phyloP scores from a whole-genome alignment of 2,888 invertebrate species.

The Sphecodes monilicornis region DNA sequence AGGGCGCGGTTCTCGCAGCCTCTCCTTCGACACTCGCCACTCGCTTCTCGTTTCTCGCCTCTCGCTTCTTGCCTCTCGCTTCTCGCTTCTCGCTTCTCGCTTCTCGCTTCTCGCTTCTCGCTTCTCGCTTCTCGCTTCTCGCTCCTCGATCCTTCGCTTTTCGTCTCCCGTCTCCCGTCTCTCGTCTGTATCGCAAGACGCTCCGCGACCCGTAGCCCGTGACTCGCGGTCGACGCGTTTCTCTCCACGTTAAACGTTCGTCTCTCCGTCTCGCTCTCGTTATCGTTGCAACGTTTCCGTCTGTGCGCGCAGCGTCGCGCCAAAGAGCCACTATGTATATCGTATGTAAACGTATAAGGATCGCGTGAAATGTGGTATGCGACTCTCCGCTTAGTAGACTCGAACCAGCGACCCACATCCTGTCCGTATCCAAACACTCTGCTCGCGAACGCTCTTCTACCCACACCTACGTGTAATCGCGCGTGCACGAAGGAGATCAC shows the following conservation, averaged over 20 bases:
- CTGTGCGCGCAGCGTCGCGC: slow-evolving; percentile 58
- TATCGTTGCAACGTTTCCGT: slow-evolving; percentile 30
- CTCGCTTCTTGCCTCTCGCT: slow-evolving; percentile 37
- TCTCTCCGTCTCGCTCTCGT: slow-evolving; percentile 4
- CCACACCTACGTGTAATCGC: slow-evolving; percentile 47
- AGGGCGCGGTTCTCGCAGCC: slow-evolving; percentile 75
- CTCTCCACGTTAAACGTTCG: background rate
- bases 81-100: slow-evolving; percentile 15
- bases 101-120: slow-evolving; percentile 13
- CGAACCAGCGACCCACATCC: slow-evolving; percentile 79
- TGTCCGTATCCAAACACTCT: slow-evolving; percentile 73
- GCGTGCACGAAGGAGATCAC: background rate
- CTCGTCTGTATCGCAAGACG: slow-evolving; percentile 6
- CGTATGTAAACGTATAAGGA: slow-evolving; percentile 72
- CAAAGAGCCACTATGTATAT: slow-evolving; percentile 61
- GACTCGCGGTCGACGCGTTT: background rate
- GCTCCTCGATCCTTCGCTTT: background rate
- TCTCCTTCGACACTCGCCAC: slow-evolving; percentile 40
- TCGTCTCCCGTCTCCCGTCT: background rate
- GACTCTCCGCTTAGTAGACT: slow-evolving; percentile 73
- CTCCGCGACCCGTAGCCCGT: background rate
- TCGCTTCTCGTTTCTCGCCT: slow-evolving; percentile 24
- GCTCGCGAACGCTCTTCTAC: slow-evolving; percentile 43
- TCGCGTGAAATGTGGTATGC: slow-evolving; percentile 71
- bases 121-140: slow-evolving; percentile 22